Conservation (phyloP, 2,113 vertebrate species). For the Ginglymostoma cirratum region DNA sequence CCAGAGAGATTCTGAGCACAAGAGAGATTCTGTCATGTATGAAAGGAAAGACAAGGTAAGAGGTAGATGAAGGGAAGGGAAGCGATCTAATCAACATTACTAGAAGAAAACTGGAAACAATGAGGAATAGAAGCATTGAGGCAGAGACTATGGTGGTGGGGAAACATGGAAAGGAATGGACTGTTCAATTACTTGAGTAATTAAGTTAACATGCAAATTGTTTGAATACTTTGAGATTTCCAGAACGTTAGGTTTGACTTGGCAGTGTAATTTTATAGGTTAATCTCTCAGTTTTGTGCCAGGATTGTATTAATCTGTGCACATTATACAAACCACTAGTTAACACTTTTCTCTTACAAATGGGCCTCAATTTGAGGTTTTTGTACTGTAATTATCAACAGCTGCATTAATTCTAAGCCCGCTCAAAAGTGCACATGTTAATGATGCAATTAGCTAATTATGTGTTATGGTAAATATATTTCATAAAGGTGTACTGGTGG, state of each 20-base stretch:
- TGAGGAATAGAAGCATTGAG: not conserved
- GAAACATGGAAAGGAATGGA: not conserved
- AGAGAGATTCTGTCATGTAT: not conserved
- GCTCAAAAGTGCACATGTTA: not conserved
- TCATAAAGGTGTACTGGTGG: not conserved
- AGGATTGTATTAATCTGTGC: not conserved
- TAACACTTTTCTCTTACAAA: not conserved
- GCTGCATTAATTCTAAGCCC: slow-evolving; percentile 24
- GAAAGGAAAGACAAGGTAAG: not conserved
- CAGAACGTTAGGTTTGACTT: not conserved
- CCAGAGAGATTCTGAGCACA: not conserved
- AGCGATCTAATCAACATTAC: not conserved
- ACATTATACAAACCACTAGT: not conserved
- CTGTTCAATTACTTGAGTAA: not conserved
- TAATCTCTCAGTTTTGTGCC: not conserved
- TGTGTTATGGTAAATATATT: not conserved
- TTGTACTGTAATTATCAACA: slow-evolving; percentile 19
- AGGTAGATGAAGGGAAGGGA: not conserved
- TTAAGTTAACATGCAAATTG: not conserved
- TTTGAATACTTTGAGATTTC: not conserved
- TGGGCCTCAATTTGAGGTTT: not conserved
- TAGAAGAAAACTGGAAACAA: not conserved
- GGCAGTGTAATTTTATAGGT: not conserved
- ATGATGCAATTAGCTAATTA: slow-evolving; percentile 27
- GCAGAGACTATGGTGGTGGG: not conserved